Evolutionary conservation across 2,113 vertebrate species (phyloP).

Genomic region (Lophotis ruficrista): DNA sequence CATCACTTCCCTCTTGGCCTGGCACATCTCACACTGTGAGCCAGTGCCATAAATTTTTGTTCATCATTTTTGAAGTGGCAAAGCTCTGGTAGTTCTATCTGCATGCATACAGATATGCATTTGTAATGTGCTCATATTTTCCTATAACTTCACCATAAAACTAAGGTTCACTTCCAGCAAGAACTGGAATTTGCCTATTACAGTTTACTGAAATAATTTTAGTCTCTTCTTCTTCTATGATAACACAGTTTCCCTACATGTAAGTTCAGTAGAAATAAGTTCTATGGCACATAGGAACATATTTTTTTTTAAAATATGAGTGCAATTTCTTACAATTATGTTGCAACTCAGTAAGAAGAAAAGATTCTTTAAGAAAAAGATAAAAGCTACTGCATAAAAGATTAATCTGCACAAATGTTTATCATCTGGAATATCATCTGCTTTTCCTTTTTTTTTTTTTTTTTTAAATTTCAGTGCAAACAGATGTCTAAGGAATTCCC

Average conservation of each 20-base stretch:
- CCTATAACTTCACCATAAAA: neutral
- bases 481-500: conserved; percentile 76
- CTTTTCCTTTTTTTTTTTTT: neutral
- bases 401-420: conserved; percentile 60
- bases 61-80: neutral
- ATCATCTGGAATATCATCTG: conserved; percentile 38
- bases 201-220: neutral
- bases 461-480: conserved; percentile 53
- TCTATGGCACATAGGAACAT: neutral
- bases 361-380: neutral
- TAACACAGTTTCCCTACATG: neutral
- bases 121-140: neutral
- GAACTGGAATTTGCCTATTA: neutral
- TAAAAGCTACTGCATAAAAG: conserved; percentile 68
- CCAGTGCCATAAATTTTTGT: neutral
- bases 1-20: neutral
- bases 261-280: neutral
- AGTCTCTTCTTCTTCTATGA: neutral
- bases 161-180: neutral
- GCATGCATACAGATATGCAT: neutral
- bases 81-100: neutral
- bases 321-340: conserved; percentile 41
- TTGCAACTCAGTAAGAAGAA: conserved; percentile 29
- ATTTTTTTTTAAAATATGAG: neutral
- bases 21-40: neutral